Base-by-base conservation (phyloP, 2,113 vertebrate genomes). In the Pleuronectes platessa region DNA sequence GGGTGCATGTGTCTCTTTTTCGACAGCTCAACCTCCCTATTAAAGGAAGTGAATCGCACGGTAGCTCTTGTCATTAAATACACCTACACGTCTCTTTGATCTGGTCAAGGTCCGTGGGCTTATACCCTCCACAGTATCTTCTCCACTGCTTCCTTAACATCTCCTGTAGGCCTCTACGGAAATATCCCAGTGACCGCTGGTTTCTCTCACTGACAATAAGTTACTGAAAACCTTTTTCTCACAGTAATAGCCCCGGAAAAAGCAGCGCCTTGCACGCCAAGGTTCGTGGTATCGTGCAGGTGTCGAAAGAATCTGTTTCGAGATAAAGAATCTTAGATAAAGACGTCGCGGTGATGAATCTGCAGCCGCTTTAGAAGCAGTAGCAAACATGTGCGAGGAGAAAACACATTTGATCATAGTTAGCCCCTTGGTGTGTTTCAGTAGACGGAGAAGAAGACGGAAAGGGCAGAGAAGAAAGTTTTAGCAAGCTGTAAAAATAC, bases 221-320 rank as follows among this genome's bases (percentile, higher is more conserved):
- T 61, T 56, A 71, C 70, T 84, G 89, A 90, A 88, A 23, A 87
- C 74, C 74, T 73, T 93, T 93, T 87, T 86, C 76, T 69, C 78
- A 37, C 59, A 84, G 75, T 58, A 74, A 42, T 63, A 51, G 59
- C 70, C 72, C 72, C 64, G 60, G 71, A 42, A 81, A 85, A 89
- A 86, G 71, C 72, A 63, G 61, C 76, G 53, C 65, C 81, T 40
- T 40, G 45, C 66, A 61, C 59, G 58, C 55, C 49, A 53, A 17
- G 71, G 23, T 72, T 42, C 12, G 0, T 13, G 40, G 12, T 3
- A 42, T 42, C 40, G 12, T 3, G 40, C 40, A 42, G 40, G 40
- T 42, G 40, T 3, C 10, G 12, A 94, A 55, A 88, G 62, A 87
- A 72, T 82, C 69, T 59, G 71, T 80, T 80, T 80, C 40, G 37